These are phyloP conservation scores for Axinella damicornis DNA, from an alignment of 37 sponge, comb jelly and placozoan genomes.

Conservation along the genomic window DNA sequence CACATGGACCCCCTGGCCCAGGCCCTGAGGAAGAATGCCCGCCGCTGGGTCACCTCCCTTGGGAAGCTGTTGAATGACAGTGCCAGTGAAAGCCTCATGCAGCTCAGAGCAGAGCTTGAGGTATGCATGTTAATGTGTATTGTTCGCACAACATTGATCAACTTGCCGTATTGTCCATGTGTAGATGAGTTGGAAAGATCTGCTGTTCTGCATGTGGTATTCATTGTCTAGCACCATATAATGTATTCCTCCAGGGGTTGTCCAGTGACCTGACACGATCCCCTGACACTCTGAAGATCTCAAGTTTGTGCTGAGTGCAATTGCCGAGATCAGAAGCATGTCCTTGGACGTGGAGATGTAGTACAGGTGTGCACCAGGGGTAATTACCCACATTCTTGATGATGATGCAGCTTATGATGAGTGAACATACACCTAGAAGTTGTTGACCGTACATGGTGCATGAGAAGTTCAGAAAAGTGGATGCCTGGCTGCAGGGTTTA, in stretches of 20 bases:
- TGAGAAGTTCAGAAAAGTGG: too few relatives aligned
- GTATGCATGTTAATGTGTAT: too few relatives aligned
- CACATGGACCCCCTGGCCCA: slow-evolving; percentile 88
- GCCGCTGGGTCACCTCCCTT: slow-evolving; percentile 91
- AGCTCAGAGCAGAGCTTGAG: slow-evolving; percentile 73
- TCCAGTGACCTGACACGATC: slow-evolving; percentile 70
- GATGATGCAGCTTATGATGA: too few relatives aligned
- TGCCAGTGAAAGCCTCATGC: slow-evolving; percentile 61
- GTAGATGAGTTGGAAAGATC: too few relatives aligned
- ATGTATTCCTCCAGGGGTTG: slow-evolving; percentile 48
- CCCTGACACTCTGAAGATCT: slow-evolving; percentile 89
- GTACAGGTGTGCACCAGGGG: slow-evolving; percentile 59
- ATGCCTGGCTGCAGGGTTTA: too few relatives aligned
- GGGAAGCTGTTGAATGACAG: slow-evolving; percentile 90
- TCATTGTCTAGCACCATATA: too few relatives aligned
- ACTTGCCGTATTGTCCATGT: background rate
- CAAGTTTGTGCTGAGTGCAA: slow-evolving; percentile 97
- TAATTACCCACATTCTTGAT: too few relatives aligned
- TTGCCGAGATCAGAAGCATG: slow-evolving; percentile 88
- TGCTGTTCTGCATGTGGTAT: too few relatives aligned
- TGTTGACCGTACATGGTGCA: too few relatives aligned
- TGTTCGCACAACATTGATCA: too few relatives aligned
- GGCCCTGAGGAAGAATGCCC: slow-evolving; percentile 84
- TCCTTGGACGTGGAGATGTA: slow-evolving; percentile 91
- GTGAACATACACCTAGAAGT: too few relatives aligned